phyloP scores from a whole-genome alignment of 2,113 vertebrate genomes.

The Helogale parvula region DNA sequence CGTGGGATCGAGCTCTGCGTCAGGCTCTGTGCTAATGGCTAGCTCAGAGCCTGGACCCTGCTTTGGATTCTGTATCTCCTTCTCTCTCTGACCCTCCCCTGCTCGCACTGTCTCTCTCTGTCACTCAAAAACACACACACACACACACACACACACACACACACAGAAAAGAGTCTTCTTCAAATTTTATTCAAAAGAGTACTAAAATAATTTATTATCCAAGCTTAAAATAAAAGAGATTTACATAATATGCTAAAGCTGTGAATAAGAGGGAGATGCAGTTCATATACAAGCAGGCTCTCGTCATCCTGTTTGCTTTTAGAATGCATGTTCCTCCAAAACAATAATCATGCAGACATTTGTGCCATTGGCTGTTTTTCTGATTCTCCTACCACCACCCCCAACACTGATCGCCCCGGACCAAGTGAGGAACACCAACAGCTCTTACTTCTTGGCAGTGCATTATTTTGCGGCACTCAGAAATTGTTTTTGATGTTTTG shows the following conservation, averaged over 20 bases:
- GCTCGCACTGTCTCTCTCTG: too few species aligned
- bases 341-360: neutral
- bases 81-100: too few species aligned
- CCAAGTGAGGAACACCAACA: neutral
- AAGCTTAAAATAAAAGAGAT: conserved; percentile 43
- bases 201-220: conserved; percentile 49
- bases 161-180: too few species aligned
- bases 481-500: neutral
- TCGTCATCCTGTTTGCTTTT: neutral
- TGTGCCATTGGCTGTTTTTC: neutral
- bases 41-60: too few species aligned
- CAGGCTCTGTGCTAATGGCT: too few species aligned
- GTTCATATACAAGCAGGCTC: conserved; percentile 22
- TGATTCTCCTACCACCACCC: neutral
- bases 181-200: conserved; percentile 53
- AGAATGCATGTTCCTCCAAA: neutral
- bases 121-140: too few species aligned
- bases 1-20: too few species aligned
- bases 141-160: too few species aligned
- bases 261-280: neutral
- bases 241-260: conserved; percentile 49
- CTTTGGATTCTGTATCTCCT: too few species aligned
- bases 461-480: neutral
- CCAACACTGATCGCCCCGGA: neutral
- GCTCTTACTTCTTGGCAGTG: neutral